Evolutionary conservation across 2,113 vertebrate genomes (phyloP).

Genomic region (Donacobius atricapilla): DNA sequence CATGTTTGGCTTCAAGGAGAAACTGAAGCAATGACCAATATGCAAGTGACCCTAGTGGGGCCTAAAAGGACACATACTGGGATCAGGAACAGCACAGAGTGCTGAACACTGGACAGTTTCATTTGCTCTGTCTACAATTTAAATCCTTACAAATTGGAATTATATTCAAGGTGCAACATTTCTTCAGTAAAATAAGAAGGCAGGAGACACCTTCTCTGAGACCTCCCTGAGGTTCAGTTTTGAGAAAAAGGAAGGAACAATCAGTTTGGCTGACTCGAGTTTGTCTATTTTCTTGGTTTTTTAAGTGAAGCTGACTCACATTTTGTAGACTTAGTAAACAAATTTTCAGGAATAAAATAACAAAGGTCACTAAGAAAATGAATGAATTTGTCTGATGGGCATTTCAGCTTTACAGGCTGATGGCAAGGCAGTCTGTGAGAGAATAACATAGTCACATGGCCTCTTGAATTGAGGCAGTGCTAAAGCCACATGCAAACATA

Average conservation of each 20-base stretch:
- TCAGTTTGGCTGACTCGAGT: not conserved
- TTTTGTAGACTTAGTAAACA: not conserved
- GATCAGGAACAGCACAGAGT: not conserved
- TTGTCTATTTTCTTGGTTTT: not conserved
- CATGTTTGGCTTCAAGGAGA: not conserved
- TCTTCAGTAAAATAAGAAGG: not conserved
- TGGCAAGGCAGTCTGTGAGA: not conserved
- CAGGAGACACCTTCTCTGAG: not conserved
- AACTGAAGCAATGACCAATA: not conserved
- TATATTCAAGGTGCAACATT: not conserved
- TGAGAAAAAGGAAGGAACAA: not conserved
- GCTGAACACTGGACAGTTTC: not conserved
- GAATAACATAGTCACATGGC: not conserved
- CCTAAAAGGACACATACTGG: not conserved
- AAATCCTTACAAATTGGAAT: not conserved
- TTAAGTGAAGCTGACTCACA: not conserved
- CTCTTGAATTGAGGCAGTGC: not conserved
- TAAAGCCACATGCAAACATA: not conserved
- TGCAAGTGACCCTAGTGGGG: not conserved
- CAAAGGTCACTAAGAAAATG: not conserved
- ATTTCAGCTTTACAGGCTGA: not conserved
- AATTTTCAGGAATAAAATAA: not conserved
- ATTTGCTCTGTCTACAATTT: not conserved
- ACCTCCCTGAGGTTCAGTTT: not conserved
- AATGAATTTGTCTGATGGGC: not conserved